Conservation (phyloP, 2,113 vertebrate genomes). For the Archocentrus centrarchus region DNA sequence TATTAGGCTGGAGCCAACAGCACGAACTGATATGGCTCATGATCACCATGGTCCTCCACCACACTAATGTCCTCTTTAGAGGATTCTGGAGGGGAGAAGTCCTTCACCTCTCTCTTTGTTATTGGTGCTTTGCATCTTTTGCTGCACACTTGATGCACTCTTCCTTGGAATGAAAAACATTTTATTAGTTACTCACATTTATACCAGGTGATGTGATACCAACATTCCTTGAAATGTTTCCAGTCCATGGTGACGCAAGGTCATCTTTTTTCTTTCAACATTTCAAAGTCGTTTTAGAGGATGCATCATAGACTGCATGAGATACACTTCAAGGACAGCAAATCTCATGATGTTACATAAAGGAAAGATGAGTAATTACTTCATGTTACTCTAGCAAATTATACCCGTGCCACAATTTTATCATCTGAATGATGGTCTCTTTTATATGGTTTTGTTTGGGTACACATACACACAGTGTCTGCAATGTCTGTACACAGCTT, state of each 20-base stretch:
- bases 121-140: not conserved
- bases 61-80: not conserved
- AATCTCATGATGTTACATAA: not conserved
- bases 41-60: not conserved
- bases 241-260: not conserved
- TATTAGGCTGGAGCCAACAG: not conserved
- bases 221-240: not conserved
- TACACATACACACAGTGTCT: not conserved
- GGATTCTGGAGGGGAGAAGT: not conserved
- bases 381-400: not conserved
- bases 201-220: not conserved
- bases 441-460: not conserved
- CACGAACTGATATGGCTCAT: no score
- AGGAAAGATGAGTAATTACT: conserved; percentile 10
- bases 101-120: not conserved
- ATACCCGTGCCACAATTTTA: not conserved
- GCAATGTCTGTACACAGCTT: not conserved
- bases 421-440: not conserved
- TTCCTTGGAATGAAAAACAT: not conserved
- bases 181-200: not conserved
- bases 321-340: not conserved
- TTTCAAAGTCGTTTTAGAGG: not conserved
- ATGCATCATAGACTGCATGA: not conserved
- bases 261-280: not conserved
- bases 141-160: not conserved